Evolutionary conservation across 1,140 invertebrate species (phyloP), one percentile per base, ranked within the genome.

Genomic region (Lepeophtheirus salmonis): DNA sequence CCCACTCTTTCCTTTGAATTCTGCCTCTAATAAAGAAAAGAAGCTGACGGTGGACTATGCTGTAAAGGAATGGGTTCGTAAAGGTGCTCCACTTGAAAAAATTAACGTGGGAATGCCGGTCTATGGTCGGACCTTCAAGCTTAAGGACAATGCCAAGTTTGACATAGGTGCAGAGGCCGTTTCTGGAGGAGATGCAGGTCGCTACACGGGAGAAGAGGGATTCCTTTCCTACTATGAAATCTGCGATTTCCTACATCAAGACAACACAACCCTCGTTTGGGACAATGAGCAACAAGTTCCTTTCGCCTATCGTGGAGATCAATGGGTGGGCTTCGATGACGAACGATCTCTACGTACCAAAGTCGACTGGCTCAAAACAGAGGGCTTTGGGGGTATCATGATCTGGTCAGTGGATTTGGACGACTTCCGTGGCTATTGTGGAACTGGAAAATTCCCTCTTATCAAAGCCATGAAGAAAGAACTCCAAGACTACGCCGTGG

Each of bases 381-480:
- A 89, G 76, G 85, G 86, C 13, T 89, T 92, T 65, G 89, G 89
- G 52, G 94, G 94, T 21, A 87, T 92, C 14, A 96, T 97, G 89
- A 84, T 97, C 13, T 97, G 91, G 90, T 90, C 88, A 1, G 78
- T 91, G 13, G 89, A 94, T 67, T 88, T 92, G 85, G 89, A 97
- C 66, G 91, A 97, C 70, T 96, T 94, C 73, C 75, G 78, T 62
- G 89, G 88, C 18, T 66, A 66, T 62, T 95, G 90, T 69, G 87
- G 88, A n/a, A 81, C 80, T 50, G 86, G 84, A 18, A 87, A 86
- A 68, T 96, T 85, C 72, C 91, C 91, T 0, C 72, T 97, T 24
- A 80, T 94, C 24, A 86, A 79, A 62, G 80, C 89, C 0, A 84
- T 95, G 75, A 85, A 80, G 62, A 82, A 87, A 65, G 86, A 90